Evolutionary conservation across 1,140 invertebrate species (phyloP).

Genomic region (Danaus plexippus): DNA sequence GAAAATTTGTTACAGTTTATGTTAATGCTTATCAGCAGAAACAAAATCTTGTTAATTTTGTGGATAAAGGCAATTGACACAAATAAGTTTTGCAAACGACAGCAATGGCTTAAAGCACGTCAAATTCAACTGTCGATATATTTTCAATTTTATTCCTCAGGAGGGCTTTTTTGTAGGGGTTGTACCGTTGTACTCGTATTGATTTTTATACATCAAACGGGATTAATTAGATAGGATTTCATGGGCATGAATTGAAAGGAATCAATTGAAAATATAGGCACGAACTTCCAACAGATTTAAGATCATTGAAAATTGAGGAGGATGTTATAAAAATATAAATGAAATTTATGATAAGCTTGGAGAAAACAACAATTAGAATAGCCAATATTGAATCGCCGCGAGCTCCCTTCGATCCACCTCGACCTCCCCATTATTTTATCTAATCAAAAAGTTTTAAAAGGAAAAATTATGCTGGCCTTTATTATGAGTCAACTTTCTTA

Average conservation of each 20-base stretch:
- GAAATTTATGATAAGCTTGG: conserved; percentile 37
- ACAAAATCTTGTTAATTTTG: no score
- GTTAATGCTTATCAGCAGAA: no score
- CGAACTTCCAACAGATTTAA: neutral
- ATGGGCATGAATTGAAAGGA: conserved; percentile 13
- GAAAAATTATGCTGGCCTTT: conserved; percentile 72
- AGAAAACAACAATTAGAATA: conserved; percentile 68
- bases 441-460: conserved; percentile 74
- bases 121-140: conserved; percentile 56
- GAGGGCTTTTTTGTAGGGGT: conserved; percentile 26
- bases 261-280: neutral
- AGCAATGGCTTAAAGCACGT: conserved; percentile 36
- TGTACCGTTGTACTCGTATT: conserved; percentile 17
- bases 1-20: no score
- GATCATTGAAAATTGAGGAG: neutral
- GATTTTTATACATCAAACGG: conserved; percentile 48
- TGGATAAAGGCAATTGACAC: conserved; percentile 33
- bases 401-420: conserved; percentile 37
- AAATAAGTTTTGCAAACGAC: conserved; percentile 35
- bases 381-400: conserved; percentile 62
- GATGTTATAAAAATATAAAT: conserved; percentile 9
- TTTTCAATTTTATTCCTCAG: conserved; percentile 58
- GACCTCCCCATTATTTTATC: conserved; percentile 71
- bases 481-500: conserved; percentile 72
- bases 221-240: conserved; percentile 36